A percentile compares a stretch with the other conserved stretches of the same genome.
These are phyloP conservation scores for Drosophila rhopaloa DNA, from an alignment of 1,140 invertebrate species.

Conservation along the genomic window DNA sequence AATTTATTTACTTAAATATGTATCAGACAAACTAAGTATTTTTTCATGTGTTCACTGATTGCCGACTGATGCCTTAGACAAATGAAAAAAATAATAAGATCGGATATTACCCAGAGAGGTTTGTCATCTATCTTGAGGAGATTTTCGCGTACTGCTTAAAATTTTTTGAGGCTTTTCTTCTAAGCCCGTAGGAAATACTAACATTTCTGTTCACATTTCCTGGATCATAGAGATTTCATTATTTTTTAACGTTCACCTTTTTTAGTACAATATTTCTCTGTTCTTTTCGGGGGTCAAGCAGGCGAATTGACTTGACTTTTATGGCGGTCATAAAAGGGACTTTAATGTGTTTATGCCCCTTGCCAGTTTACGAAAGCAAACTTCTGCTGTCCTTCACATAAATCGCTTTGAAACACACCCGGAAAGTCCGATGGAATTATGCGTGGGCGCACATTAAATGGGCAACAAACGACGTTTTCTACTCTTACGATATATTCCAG, in stretches of 20 bases:
- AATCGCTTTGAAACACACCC: conserved; percentile 55
- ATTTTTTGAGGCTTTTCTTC: conserved; percentile 10
- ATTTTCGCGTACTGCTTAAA: conserved; percentile 18
- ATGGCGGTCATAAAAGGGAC: too few relatives aligned
- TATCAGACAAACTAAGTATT: neutral
- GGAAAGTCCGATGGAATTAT: conserved; percentile 56
- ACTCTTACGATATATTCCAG: conserved; percentile 52
- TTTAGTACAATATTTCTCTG: conserved; percentile 23
- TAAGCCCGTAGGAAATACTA: conserved; percentile 35
- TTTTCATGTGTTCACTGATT: conserved; percentile 9
- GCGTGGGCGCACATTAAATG: conserved; percentile 61
- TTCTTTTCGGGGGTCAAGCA: conserved; percentile 40
- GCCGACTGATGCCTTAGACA: neutral
- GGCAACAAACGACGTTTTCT: conserved; percentile 48
- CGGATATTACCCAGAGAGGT: conserved; percentile 22
- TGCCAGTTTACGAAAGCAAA: conserved; percentile 30
- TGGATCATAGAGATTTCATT: conserved; percentile 41
- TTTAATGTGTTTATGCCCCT: too few relatives aligned
- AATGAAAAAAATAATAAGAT: conserved; percentile 5
- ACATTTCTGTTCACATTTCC: conserved; percentile 13
- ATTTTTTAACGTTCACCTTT: conserved; percentile 55
- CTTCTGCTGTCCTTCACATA: conserved; percentile 60
- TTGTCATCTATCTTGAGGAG: conserved; percentile 28
- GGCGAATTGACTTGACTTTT: conserved; percentile 75
- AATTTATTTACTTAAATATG: neutral